Percentiles rank a stretch among this genome's conserved stretches.
Evolutionary conservation across 64 coral and sea anemone genomes (phyloP).

Genomic region (Pocillopora damicornis): DNA sequence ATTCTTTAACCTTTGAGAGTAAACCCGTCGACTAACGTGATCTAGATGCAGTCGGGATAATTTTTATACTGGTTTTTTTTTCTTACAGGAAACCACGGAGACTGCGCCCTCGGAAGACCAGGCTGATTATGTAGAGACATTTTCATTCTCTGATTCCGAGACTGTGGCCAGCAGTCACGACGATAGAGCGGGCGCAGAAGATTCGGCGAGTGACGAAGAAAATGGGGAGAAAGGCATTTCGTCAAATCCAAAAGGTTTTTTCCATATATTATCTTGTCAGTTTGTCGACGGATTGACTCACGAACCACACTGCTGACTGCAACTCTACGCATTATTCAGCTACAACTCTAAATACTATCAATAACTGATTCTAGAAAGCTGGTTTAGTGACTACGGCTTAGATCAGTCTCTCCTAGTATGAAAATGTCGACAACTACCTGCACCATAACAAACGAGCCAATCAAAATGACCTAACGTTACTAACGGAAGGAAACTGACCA

Average conservation of each 20-base stretch:
- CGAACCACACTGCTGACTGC: too few relatives aligned
- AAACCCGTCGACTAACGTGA: background rate
- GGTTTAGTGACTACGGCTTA: too few relatives aligned
- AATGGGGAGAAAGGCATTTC: background rate
- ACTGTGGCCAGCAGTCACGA: constrained; percentile 36
- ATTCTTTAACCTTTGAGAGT: too few relatives aligned
- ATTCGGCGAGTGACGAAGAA: constrained; percentile 15
- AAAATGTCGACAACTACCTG: too few relatives aligned
- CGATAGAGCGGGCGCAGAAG: constrained; percentile 26
- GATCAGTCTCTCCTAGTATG: too few relatives aligned
- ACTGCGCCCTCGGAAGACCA: constrained; percentile 64
- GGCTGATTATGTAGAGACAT: constrained; percentile 48
- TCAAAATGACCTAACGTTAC: too few relatives aligned
- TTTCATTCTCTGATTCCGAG: constrained; percentile 35
- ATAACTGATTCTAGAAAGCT: too few relatives aligned
- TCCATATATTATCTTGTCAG: background rate
- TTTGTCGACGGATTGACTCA: too few relatives aligned
- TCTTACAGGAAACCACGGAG: constrained; percentile 55
- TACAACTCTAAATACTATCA: too few relatives aligned
- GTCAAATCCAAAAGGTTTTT: background rate
- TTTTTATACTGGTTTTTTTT: background rate
- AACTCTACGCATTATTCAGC: too few relatives aligned
- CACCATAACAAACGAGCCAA: too few relatives aligned
- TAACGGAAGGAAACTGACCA: too few relatives aligned
- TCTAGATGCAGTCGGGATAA: background rate